Percentiles rank a stretch among this genome's conserved stretches.
Conservation (phyloP, 2,113 vertebrate genomes). For the Seriola rivoliana region DNA sequence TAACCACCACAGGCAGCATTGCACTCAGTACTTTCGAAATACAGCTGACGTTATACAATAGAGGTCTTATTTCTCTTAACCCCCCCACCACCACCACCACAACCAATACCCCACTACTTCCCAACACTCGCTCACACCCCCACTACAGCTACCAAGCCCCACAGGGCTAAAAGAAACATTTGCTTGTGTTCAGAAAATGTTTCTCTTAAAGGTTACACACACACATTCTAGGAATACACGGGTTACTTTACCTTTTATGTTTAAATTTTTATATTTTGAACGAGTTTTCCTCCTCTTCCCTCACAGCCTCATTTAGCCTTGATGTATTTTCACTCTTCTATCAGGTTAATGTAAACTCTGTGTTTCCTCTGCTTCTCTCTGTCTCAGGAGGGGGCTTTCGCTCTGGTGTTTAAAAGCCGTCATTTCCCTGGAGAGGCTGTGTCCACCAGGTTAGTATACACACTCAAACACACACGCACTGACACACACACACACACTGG, state of each 20-base stretch:
- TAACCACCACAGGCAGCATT: conserved; percentile 48
- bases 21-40: conserved; percentile 67
- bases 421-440: conserved; percentile 94
- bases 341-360: conserved; percentile 6
- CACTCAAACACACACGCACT: conserved; percentile 7
- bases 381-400: conserved; percentile 94
- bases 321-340: conserved; percentile 11
- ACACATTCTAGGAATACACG: not conserved
- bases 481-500: conserved; percentile 16
- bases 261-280: not conserved
- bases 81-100: not conserved
- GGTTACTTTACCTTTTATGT: not conserved
- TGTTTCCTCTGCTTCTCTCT: conserved; percentile 38
- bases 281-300: not conserved
- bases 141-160: conserved; percentile 29
- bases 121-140: conserved; percentile 26
- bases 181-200: conserved; percentile 41
- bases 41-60: conserved; percentile 75
- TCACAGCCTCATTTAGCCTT: not conserved
- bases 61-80: conserved; percentile 67
- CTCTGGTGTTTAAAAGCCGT: conserved; percentile 95
- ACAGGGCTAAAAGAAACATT: conserved; percentile 42
- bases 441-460: conserved; percentile 90
- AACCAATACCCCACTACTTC: not conserved
- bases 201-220: conserved; percentile 12